These are phyloP conservation scores for Nemurella pictetii DNA, from an alignment of 2,888 invertebrate genomes.

Conservation along the genomic window DNA sequence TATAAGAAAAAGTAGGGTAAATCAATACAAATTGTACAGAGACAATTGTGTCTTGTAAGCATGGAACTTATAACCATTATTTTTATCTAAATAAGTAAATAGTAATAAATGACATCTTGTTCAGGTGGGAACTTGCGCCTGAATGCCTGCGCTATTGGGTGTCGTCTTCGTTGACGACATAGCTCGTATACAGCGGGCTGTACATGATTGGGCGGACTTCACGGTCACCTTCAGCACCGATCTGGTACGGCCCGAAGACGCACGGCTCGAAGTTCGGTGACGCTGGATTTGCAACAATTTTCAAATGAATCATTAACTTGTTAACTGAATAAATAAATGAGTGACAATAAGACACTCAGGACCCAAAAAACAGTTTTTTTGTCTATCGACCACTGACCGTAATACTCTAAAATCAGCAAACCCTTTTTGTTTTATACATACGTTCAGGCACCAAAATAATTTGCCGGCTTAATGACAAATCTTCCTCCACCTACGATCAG, in stretches of 20 bases:
- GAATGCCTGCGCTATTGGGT: neutral
- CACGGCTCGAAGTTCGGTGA: slow-evolving; percentile 20
- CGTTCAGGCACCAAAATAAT: too few relatives aligned
- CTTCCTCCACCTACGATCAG: too few relatives aligned
- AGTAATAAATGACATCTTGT: too few relatives aligned
- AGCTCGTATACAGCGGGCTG: slow-evolving; percentile 24
- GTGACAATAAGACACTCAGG: too few relatives aligned
- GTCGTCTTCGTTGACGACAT: neutral
- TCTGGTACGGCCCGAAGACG: slow-evolving; percentile 30
- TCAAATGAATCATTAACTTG: neutral
- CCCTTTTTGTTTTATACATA: too few relatives aligned
- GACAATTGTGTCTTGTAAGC: neutral
- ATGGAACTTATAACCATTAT: neutral
- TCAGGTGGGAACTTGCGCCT: neutral
- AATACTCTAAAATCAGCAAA: too few relatives aligned
- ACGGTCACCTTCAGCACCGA: neutral
- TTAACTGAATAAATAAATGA: too few relatives aligned
- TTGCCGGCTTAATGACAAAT: too few relatives aligned
- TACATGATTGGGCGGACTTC: neutral
- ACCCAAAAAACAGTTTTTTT: too few relatives aligned
- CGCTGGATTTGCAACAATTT: slow-evolving; percentile 22
- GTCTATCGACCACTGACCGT: too few relatives aligned
- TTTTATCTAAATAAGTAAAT: neutral
- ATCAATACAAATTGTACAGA: too few relatives aligned
- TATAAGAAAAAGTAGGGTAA: too few relatives aligned